phyloP scores from a whole-genome alignment of 2,888 invertebrate genomes.

The Brachyptera putata region DNA sequence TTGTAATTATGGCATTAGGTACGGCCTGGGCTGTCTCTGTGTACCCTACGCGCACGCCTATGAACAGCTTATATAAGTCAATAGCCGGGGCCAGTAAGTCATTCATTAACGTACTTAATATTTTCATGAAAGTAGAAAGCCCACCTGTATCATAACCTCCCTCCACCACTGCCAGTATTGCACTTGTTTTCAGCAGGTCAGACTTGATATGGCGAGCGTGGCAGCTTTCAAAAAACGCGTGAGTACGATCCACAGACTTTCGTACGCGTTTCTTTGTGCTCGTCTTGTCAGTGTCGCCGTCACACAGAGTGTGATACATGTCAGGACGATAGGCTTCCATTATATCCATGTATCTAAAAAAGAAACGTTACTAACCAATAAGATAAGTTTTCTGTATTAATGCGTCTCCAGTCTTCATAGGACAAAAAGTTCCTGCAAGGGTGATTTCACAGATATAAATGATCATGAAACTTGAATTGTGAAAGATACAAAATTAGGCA shows the following conservation, averaged over 20 bases:
- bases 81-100: too few species aligned
- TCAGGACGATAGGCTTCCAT: conserved; percentile 76
- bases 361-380: conserved; percentile 17
- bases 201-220: conserved; percentile 60
- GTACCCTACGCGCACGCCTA: too few species aligned
- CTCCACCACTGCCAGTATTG: conserved; percentile 63
- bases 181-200: conserved; percentile 48
- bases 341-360: conserved; percentile 67
- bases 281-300: conserved; percentile 64
- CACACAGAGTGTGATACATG: conserved; percentile 74
- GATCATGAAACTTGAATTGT: too few species aligned
- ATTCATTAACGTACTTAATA: too few species aligned
- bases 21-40: too few species aligned
- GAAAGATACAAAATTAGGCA: too few species aligned
- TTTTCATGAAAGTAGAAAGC: too few species aligned
- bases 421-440: too few species aligned
- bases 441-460: too few species aligned
- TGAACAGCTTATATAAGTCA: too few species aligned
- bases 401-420: too few species aligned
- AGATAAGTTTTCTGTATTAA: background rate
- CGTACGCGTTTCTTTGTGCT: conserved; percentile 65
- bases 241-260: conserved; percentile 69
- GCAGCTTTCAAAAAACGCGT: conserved; percentile 63
- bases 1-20: too few species aligned
- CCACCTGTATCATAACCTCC: conserved; percentile 63